phyloP scores from a whole-genome alignment of 2,888 invertebrate species.

The Brenthis hecate region DNA sequence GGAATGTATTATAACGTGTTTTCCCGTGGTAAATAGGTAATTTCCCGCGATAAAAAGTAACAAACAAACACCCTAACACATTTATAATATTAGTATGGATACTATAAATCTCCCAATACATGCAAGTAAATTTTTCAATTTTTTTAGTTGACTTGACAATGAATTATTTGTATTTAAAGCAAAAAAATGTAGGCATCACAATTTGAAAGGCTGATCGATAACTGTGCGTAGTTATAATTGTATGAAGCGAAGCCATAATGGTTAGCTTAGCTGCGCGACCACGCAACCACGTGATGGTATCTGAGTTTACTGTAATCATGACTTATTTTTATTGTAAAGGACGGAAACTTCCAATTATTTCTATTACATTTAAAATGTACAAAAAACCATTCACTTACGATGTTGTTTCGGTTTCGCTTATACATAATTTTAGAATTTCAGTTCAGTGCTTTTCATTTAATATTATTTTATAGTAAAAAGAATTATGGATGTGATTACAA shows the following conservation, averaged over 20 bases:
- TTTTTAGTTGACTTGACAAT: background rate
- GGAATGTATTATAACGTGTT: no score
- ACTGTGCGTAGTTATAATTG: slow-evolving; percentile 58
- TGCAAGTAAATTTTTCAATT: background rate
- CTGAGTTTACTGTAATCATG: slow-evolving; percentile 52
- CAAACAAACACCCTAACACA: no score
- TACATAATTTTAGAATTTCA: no score
- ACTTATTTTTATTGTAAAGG: slow-evolving; percentile 58
- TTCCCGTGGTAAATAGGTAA: no score
- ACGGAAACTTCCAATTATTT: slow-evolving; percentile 64
- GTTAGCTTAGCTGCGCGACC: slow-evolving; percentile 52
- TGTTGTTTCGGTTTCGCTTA: slow-evolving; percentile 50
- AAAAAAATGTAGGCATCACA: slow-evolving; percentile 14
- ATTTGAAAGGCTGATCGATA: slow-evolving; percentile 54
- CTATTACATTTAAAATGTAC: slow-evolving; percentile 37
- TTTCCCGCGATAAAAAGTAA: no score
- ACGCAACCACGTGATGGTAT: slow-evolving; percentile 55
- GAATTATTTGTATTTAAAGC: background rate
- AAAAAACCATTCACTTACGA: slow-evolving; percentile 45
- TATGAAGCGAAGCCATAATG: slow-evolving; percentile 71
- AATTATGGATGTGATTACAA: no score
- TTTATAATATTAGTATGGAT: no score
- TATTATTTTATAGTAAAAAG: no score
- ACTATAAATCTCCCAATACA: no score
- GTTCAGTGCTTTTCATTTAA: no score